phyloP scores from a whole-genome alignment of 2,113 vertebrate genomes.

The Anoura caudifer region DNA sequence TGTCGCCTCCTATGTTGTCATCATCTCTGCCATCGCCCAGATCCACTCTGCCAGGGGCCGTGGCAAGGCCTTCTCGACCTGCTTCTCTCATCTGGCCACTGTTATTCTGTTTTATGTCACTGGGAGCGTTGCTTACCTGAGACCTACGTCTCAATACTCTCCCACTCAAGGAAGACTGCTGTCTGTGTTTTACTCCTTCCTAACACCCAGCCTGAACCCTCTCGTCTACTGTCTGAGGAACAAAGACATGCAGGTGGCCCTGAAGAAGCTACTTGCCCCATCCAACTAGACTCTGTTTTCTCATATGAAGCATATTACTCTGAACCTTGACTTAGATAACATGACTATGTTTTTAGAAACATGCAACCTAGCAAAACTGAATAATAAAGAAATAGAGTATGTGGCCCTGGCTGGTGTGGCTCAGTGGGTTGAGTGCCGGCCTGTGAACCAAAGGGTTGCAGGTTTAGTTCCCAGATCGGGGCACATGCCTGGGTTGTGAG shows the following conservation, averaged over 20 bases:
- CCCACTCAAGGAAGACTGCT: constrained; percentile 19
- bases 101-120: constrained; percentile 58
- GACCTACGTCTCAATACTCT: constrained; percentile 24
- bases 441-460: too few relatives aligned
- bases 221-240: constrained; percentile 59
- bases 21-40: constrained; percentile 12
- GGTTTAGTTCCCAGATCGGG: too few relatives aligned
- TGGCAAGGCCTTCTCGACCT: neutral
- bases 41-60: neutral
- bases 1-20: constrained; percentile 38
- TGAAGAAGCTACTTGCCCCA: neutral
- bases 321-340: neutral
- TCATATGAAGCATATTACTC: neutral
- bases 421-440: too few relatives aligned
- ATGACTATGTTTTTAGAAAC: neutral
- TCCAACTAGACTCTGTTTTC: neutral
- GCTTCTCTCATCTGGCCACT: constrained; percentile 47
- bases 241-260: constrained; percentile 20
- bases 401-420: too few relatives aligned
- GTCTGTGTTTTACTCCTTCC: constrained; percentile 57
- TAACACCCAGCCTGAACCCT: constrained; percentile 67
- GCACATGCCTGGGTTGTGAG: too few relatives aligned
- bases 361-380: neutral
- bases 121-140: constrained; percentile 51
- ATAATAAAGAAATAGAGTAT: too few relatives aligned